phyloP scores from a whole-genome alignment of 1,140 invertebrate genomes.

The Homarus americanus region DNA sequence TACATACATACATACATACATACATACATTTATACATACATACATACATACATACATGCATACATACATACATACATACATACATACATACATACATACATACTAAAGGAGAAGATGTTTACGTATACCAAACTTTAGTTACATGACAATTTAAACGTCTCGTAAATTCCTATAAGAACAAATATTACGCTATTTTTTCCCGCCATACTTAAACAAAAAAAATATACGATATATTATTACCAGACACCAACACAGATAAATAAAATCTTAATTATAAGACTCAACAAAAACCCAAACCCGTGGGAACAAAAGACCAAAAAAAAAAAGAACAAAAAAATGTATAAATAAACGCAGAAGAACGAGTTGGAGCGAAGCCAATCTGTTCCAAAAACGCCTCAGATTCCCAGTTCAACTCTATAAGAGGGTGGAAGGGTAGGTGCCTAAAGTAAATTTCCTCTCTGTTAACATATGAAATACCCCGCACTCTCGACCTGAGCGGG shows the following conservation, averaged over 20 bases:
- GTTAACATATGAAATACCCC: conserved; percentile 68
- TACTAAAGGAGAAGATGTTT: too few species aligned
- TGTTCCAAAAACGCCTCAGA: neutral
- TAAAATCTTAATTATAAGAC: too few species aligned
- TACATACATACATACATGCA: conserved; percentile 25
- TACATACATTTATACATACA: too few species aligned
- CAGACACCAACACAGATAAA: neutral
- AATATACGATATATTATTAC: neutral
- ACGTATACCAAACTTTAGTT: too few species aligned
- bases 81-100: conserved; percentile 50
- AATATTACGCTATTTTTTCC: too few species aligned
- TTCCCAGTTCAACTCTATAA: conserved; percentile 34
- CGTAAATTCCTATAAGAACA: too few species aligned
- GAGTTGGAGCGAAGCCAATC: conserved; percentile 18
- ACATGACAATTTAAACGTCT: too few species aligned
- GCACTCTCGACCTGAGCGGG: conserved; percentile 34
- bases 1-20: too few species aligned
- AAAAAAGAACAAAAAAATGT: too few species aligned
- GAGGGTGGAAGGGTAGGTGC: conserved; percentile 45
- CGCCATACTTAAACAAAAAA: too few species aligned
- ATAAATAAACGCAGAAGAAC: conserved; percentile 27
- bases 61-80: conserved; percentile 37
- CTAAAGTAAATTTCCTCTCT: conserved; percentile 68
- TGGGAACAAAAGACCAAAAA: neutral
- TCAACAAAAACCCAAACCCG: neutral